phyloP scores from a whole-genome alignment of 2,113 vertebrate genomes.

The Cariama cristata region DNA sequence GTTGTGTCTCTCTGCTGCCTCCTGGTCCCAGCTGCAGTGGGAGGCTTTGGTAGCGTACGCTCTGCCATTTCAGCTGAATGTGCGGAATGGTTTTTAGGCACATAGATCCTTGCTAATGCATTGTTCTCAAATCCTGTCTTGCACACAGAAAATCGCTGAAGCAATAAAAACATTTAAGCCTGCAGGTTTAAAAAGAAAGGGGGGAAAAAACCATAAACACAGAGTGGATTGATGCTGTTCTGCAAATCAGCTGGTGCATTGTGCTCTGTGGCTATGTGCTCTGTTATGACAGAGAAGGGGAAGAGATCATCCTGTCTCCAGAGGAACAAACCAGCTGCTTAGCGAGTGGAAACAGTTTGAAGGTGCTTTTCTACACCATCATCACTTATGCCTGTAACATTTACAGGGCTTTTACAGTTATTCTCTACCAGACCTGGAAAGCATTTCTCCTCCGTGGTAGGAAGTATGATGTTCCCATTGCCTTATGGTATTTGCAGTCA shows the following conservation, averaged over 20 bases:
- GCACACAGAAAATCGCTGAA: slow-evolving; percentile 53
- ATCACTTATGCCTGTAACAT: background rate
- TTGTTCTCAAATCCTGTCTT: slow-evolving; percentile 53
- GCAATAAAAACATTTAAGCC: slow-evolving; percentile 59
- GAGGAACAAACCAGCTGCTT: slow-evolving; percentile 52
- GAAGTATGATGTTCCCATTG: background rate
- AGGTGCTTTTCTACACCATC: background rate
- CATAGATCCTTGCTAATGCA: slow-evolving; percentile 5
- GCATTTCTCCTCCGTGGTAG: background rate
- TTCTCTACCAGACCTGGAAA: background rate
- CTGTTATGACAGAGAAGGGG: background rate
- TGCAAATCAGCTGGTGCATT: slow-evolving; percentile 47
- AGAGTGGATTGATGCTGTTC: slow-evolving; percentile 14
- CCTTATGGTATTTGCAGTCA: background rate
- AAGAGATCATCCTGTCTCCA: slow-evolving; percentile 37
- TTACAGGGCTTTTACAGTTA: background rate
- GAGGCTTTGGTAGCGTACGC: background rate
- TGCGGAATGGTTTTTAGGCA: background rate
- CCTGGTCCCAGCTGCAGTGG: background rate
- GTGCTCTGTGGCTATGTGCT: background rate
- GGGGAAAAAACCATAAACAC: background rate
- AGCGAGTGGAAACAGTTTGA: background rate
- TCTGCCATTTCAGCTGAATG: background rate
- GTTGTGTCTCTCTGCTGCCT: background rate
- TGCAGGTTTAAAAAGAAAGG: background rate